A percentile compares a stretch with the other conserved stretches of the same genome.
Evolutionary conservation across 2,797 vertebrate genomes (phyloP).

Genomic region (Epinephelus awoara): DNA sequence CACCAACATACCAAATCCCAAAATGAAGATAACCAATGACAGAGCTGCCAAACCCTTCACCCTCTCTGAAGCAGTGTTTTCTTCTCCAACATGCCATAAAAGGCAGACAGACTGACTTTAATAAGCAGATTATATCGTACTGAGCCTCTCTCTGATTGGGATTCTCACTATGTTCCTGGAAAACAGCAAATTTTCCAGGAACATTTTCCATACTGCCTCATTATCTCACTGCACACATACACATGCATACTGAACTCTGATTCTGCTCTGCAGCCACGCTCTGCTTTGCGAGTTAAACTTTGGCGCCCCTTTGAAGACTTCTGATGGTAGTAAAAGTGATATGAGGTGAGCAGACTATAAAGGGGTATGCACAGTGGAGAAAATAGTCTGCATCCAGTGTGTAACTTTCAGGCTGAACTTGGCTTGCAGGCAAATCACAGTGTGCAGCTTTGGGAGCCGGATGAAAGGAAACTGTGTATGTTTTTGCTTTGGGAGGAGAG

Average conservation of each 20-base stretch:
- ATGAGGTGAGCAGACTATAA: constrained; percentile 46
- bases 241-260: constrained; percentile 1
- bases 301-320: constrained; percentile 37
- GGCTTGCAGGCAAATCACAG: constrained; percentile 54
- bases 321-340: constrained; percentile 50
- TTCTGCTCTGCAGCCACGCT: not conserved
- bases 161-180: constrained; percentile 50
- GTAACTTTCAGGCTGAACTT: constrained; percentile 48
- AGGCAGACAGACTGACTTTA: constrained; percentile 15
- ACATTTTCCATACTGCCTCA: constrained; percentile 53
- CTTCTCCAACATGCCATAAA: constrained; percentile 35
- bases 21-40: constrained; percentile 9
- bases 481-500: constrained; percentile 49
- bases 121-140: constrained; percentile 11
- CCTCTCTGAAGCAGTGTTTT: constrained; percentile 27
- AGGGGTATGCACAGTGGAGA: constrained; percentile 50
- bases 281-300: constrained; percentile 41
- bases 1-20: constrained; percentile 4
- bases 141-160: constrained; percentile 34
- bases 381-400: constrained; percentile 31
- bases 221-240: constrained; percentile 33
- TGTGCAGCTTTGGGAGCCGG: constrained; percentile 56
- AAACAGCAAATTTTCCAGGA: constrained; percentile 46
- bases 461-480: constrained; percentile 60
- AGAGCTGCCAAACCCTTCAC: not conserved